Conservation (phyloP, 2,888 invertebrate species). For the Leucozona laternaria region DNA sequence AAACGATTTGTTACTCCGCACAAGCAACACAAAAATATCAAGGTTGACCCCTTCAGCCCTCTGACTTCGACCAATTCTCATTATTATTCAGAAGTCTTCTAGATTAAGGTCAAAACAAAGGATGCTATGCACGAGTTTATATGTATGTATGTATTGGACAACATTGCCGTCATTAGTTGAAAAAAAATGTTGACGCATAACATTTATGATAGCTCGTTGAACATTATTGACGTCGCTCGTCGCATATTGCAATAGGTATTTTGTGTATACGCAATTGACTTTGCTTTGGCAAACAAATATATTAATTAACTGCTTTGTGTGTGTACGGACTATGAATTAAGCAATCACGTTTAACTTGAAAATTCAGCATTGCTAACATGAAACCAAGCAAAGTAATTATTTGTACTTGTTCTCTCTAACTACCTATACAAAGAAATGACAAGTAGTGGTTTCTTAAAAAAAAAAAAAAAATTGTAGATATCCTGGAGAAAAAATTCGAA, state of each 20-base stretch:
- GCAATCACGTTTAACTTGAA: background rate
- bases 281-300: background rate
- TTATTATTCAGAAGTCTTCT: background rate
- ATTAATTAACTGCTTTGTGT: conserved; percentile 10
- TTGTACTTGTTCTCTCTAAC: background rate
- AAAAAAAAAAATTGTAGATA: too few species aligned
- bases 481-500: too few species aligned
- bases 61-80: too few species aligned
- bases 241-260: background rate
- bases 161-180: conserved; percentile 2
- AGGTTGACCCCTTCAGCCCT: too few species aligned
- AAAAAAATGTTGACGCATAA: background rate
- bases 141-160: background rate
- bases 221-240: background rate
- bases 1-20: too few species aligned
- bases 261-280: background rate
- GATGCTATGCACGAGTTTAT: background rate
- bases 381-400: background rate
- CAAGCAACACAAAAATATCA: too few species aligned
- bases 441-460: background rate
- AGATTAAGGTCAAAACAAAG: conserved; percentile 3
- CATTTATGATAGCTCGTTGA: background rate
- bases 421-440: background rate
- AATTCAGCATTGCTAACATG: background rate
- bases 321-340: background rate